phyloP scores from a whole-genome alignment of 2,797 vertebrate genomes.

The Molossus molossus region DNA sequence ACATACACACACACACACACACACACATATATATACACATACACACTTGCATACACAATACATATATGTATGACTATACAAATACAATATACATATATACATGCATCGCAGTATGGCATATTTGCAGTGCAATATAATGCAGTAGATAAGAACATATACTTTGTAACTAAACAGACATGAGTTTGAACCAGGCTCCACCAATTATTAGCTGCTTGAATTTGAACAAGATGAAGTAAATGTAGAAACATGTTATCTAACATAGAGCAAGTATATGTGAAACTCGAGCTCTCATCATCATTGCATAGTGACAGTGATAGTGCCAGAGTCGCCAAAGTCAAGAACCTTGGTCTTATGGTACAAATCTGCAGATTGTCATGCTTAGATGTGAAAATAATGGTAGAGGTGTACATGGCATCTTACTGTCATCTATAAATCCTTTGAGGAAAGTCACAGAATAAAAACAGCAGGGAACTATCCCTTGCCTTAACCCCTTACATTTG shows the following conservation, averaged over 20 bases:
- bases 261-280: neutral
- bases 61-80: neutral
- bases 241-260: neutral
- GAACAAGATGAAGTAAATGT: neutral
- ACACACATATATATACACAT: neutral
- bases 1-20: neutral
- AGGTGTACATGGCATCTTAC: neutral
- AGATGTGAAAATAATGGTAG: neutral
- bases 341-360: neutral
- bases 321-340: neutral
- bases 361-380: neutral
- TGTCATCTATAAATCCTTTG: neutral
- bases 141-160: neutral
- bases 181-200: neutral
- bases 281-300: neutral
- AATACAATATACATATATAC: neutral
- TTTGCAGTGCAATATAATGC: neutral
- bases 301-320: neutral
- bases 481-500: neutral
- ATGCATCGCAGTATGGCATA: neutral
- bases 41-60: neutral
- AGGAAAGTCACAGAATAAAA: neutral
- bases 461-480: neutral
- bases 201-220: constrained; percentile 32
- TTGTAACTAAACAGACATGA: neutral